These are phyloP conservation scores for Myiothlypis chrysogaster DNA, from an alignment of 2,797 vertebrate genomes.

Conservation along the genomic window DNA sequence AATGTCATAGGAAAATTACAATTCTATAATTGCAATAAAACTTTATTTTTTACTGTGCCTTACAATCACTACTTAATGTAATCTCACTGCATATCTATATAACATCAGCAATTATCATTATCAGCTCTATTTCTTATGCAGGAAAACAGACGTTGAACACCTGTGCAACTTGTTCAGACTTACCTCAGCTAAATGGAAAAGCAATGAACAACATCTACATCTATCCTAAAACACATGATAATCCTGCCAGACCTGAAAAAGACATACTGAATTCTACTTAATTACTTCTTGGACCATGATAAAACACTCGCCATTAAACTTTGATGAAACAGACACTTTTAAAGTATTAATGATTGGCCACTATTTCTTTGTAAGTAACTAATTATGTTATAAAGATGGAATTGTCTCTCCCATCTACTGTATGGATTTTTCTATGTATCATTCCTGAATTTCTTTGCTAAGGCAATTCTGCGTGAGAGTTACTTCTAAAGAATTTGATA, in stretches of 20 bases:
- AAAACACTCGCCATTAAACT: constrained; percentile 19
- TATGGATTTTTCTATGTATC: not conserved
- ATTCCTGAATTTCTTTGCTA: not conserved
- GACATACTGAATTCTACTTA: constrained; percentile 29
- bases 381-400: not conserved
- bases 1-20: not conserved
- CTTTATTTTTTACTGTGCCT: not conserved
- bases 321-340: not conserved
- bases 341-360: constrained; percentile 15
- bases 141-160: constrained; percentile 23
- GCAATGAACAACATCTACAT: constrained; percentile 20
- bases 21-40: not conserved
- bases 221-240: not conserved
- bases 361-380: constrained; percentile 19
- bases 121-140: not conserved
- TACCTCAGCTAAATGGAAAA: constrained; percentile 22
- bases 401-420: not conserved
- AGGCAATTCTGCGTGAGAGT: not conserved
- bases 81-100: not conserved
- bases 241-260: constrained; percentile 7
- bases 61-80: not conserved
- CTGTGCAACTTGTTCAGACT: constrained; percentile 34
- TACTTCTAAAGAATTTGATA: not conserved
- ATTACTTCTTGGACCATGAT: constrained; percentile 36
- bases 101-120: not conserved